Base-by-base conservation (phyloP, 2,113 vertebrate species). In the Psittacula cyanocephala region DNA sequence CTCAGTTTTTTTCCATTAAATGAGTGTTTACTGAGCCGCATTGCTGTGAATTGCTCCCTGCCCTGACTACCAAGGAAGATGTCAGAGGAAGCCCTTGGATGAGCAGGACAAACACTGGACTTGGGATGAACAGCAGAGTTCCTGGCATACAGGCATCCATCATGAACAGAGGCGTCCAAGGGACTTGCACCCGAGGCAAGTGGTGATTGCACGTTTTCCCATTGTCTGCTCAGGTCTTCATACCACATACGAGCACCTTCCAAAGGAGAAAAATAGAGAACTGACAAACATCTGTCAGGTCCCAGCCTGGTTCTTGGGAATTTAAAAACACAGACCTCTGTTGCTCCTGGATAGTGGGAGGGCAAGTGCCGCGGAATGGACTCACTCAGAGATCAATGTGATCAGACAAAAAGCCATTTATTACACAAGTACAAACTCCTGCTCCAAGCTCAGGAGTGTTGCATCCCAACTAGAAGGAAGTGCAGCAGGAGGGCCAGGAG, bases 1-100 rank as follows among this genome's bases (percentile, higher is more conserved):
- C 50, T 90, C 67, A 4, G 39, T 3, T 93, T 96, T 97, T 96
- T 96, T 91, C 93, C 93, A 93, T 69, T 4, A 94, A 92, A 71
- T 13, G 77, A 44, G 33, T 93, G 86, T 92, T 96, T 96, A 95
- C 86, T 59, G 62, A 79, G 62, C 22, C 43, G 28, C 25, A 76
- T 46, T 37, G 41, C 79, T 67, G 59, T 46, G 69, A 93, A 39
- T 41, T 41, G 57, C 77, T 94, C 88, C 37, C 69, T 64, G 43
- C 24, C 68, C 65, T 89, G 71, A 46, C 64, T 89, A 46, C 77
- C 62, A 53, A 65, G 44, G 49, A 92, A 60, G 37, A 79, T 4
- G 17, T 68, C 74, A 93, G 44, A 94, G 76, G 90, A 90, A 91
- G 86, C 17, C n/a, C 28, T 53, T 4, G 2, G 47, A 57, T 20